Evolutionary conservation across 2,888 invertebrate genomes (phyloP).

Genomic region (Ephialtes manifestator): DNA sequence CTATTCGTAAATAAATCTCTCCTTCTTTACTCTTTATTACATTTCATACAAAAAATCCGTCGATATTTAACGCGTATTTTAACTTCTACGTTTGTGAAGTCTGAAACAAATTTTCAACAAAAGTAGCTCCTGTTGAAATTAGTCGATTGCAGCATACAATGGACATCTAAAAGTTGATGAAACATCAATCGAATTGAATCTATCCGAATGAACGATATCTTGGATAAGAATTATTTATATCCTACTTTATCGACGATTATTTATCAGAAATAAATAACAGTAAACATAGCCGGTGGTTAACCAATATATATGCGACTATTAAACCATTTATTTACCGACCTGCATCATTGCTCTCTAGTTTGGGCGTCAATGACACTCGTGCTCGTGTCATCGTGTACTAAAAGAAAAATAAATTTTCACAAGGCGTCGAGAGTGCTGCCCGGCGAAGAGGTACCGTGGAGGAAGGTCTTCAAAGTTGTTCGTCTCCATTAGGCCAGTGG

Average conservation of each 20-base stretch:
- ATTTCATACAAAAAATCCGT: too few species aligned
- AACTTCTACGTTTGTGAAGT: too few species aligned
- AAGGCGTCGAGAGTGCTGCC: not conserved
- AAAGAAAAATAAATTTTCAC: slow-evolving; percentile 15
- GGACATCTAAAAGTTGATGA: too few species aligned
- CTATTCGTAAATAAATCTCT: too few species aligned
- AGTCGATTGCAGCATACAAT: too few species aligned
- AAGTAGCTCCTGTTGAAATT: too few species aligned
- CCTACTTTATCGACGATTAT: not conserved
- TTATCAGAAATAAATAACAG: not conserved
- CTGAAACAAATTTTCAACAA: too few species aligned
- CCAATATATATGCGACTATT: not conserved
- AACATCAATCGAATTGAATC: too few species aligned
- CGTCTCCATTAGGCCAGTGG: slow-evolving; percentile 3
- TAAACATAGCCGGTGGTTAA: not conserved
- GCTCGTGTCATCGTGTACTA: not conserved
- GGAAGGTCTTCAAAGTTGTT: not conserved
- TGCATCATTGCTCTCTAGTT: not conserved
- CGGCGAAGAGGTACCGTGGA: not conserved
- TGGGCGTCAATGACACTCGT: not conserved
- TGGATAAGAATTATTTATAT: too few species aligned
- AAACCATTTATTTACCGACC: not conserved
- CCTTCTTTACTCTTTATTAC: too few species aligned
- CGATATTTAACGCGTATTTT: too few species aligned
- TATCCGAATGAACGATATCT: too few species aligned